Evolutionary conservation across 1,140 invertebrate species (phyloP), one percentile per base, ranked within the genome.

Genomic region (Pseudomyrmex sp.): DNA sequence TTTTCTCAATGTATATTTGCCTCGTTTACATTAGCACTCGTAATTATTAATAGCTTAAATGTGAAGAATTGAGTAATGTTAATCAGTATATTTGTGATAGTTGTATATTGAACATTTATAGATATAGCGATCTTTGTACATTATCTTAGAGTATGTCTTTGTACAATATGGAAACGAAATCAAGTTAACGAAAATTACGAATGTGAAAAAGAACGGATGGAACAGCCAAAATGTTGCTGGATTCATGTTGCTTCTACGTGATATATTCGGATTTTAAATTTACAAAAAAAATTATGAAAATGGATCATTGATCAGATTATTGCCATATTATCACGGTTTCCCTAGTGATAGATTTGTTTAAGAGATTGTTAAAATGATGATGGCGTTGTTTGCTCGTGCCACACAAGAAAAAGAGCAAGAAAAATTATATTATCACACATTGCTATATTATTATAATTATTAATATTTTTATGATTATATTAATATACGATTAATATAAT

Each of bases 351-450:
- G 56, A 59, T 52, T 70, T 80, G 65, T 85, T 86, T 83, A 88
- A 63, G 76, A 26, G 73, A 68, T 90, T 88, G 84, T 89, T 88
- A 79, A 85, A 77, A 63, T 26, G 26, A 73, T 85, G 59, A 69
- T 61, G 77, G 82, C 68, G 62, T 85, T 82, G 69, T 86, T 90
- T 85, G 82, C 80, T 58, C 84, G 88, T 92, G 92, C 91, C 91
- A 92, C 91, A 88, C 88, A 84, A 70, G 52, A 65, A 54, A 88
- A 85, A 84, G 59, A 79, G 72, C 89, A 91, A 77, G 58, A 89
- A 86, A 91, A 88, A 89, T 82, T 82, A 80, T 86, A 65, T 86
- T 80, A 89, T 86, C 63, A 1, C 50, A 35, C 35, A 35, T 35
- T 82, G 85, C 77, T 85, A 80, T 87, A 83, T 74, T 61, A 72